Evolutionary conservation across 2,113 vertebrate species (phyloP).

Genomic region (Phyllostomus discolor): DNA sequence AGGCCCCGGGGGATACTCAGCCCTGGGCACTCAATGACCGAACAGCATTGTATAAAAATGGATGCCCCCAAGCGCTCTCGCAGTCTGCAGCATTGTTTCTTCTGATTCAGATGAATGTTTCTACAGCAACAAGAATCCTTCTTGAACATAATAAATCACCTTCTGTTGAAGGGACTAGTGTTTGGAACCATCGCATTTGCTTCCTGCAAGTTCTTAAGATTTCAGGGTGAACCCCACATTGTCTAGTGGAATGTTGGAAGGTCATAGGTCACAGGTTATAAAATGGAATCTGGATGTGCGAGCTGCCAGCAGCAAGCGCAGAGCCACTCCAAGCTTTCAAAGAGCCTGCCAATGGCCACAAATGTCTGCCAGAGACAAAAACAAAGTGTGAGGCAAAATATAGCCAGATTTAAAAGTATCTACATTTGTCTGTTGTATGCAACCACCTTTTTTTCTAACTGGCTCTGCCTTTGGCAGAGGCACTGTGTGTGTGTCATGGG

Average conservation of each 20-base stretch:
- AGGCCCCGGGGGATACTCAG: rapidly evolving
- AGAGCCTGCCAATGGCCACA: too few species aligned
- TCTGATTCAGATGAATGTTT: not conserved
- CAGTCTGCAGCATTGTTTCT: not conserved
- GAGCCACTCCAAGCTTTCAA: not conserved
- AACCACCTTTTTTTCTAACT: not conserved
- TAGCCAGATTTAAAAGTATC: not conserved
- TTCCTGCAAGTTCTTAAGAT: not conserved
- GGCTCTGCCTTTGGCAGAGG: not conserved
- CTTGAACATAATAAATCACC: not conserved
- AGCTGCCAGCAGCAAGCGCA: not conserved
- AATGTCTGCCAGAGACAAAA: not conserved
- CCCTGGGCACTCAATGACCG: rapidly evolving
- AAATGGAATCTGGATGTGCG: not conserved
- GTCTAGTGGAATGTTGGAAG: not conserved
- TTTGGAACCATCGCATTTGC: not conserved
- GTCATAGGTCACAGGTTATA: too few species aligned
- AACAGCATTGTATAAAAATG: not conserved
- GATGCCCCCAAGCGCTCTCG: not conserved
- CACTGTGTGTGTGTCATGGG: not conserved
- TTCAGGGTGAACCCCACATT: not conserved
- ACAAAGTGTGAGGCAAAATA: not conserved
- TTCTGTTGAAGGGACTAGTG: not conserved
- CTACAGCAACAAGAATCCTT: not conserved
- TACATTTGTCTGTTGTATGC: not conserved